Evolutionary conservation across 2,888 invertebrate genomes (phyloP), one percentile per base, ranked within the genome.

Genomic region (Drosophila nr. fundita): DNA sequence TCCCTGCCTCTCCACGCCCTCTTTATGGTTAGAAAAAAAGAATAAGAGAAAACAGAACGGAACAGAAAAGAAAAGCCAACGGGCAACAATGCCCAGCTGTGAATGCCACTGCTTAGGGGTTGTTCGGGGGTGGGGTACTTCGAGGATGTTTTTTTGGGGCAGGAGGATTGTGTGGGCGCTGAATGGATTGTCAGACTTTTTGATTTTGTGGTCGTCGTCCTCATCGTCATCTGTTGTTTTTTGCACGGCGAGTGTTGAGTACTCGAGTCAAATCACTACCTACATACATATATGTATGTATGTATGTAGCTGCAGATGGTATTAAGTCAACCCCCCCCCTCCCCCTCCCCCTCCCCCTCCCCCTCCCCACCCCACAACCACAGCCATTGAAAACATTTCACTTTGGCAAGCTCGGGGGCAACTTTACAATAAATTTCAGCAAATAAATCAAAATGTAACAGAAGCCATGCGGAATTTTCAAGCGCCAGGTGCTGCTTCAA

Each of bases 401-500:
- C 70, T 79, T 75, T 71, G 67, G 52, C 65, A 71, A 30, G 68
- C 68, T 68, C 29, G 80, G 62, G 53, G 67, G 73, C 74, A 81
- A 79, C 78, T 85, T 89, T 80, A 89, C 89, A 87, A 87, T 84
- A 87, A 87, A 87, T 84, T 89, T 89, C 83, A 80, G 79, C 89
- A 87, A 87, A 87, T 87, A 87, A 87, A 87, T 87, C 86, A 87
- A 87, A 87, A 89, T 86, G 89, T 85, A 78, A 86, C 80, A 77
- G 80, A 84, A 88, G 87, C 85, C 86, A 78, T 69, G 89, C 70
- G 78, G 75, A 80, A 85, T 78, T 86, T 84, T 74, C 78, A 85
- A 83, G 86, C 83, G 83, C 65, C 88, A 84, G 84, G 88, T 84
- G 88, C 72, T 72, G 68, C 73, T 53, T 18, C 48, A 60, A 68